phyloP scores from a whole-genome alignment of 2,797 vertebrate species.

The Rhodeus uyekii region DNA sequence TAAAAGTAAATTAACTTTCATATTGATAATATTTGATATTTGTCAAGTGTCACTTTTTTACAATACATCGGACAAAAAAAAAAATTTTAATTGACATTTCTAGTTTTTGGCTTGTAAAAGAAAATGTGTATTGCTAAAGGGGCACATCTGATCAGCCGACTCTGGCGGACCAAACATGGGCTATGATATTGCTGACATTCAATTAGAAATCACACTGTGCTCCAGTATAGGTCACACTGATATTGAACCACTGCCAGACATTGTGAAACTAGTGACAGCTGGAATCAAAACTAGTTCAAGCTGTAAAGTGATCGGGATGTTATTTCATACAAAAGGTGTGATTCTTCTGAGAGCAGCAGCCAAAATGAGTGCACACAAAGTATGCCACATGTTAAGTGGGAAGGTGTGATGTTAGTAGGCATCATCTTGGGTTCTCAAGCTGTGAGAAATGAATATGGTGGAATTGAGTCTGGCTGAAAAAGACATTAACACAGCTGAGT shows the following conservation, averaged over 20 bases:
- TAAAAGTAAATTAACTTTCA: no score
- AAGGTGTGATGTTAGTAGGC: constrained; percentile 6
- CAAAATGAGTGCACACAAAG: constrained; percentile 17
- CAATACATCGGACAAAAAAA: background rate
- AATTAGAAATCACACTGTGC: background rate
- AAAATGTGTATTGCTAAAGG: background rate
- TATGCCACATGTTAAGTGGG: constrained; percentile 2
- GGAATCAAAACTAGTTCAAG: constrained; percentile 9
- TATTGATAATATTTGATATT: no score
- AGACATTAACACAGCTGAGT: background rate
- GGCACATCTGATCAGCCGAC: background rate
- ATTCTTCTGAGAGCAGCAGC: constrained; percentile 6
- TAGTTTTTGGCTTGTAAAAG: background rate
- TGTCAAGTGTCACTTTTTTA: background rate
- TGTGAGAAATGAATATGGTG: constrained; percentile 23
- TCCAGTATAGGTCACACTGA: constrained; percentile 12
- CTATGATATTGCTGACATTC: background rate
- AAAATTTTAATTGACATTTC: background rate
- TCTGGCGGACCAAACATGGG: background rate
- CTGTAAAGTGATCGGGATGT: background rate
- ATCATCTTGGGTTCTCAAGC: background rate
- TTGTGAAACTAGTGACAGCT: background rate
- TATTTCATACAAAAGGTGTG: background rate
- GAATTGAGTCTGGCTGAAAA: background rate
- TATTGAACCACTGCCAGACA: background rate